A percentile compares a stretch with the other conserved stretches of the same genome.
Evolutionary conservation across 2,888 invertebrate genomes (phyloP).

Genomic region (Eubasilissa splendida): DNA sequence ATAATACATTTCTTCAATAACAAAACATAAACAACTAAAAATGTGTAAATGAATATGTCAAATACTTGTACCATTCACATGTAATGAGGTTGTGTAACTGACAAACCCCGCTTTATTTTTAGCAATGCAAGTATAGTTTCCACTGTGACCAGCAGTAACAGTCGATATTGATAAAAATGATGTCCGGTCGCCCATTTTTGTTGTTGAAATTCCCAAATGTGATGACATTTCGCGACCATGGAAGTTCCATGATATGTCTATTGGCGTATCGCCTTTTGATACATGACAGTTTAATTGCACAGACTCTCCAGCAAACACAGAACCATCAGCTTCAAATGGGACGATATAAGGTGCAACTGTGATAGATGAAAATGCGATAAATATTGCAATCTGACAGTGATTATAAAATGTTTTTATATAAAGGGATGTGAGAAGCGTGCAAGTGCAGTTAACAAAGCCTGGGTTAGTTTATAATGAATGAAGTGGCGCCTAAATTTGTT

Average conservation of each 20-base stretch:
- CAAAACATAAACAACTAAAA: conserved; percentile 44
- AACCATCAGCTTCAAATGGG: conserved; percentile 69
- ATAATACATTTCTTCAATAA: conserved; percentile 40
- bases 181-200: conserved; percentile 68
- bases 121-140: conserved; percentile 78
- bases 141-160: conserved; percentile 73
- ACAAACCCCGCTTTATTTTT: conserved; percentile 74
- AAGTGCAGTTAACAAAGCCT: conserved; percentile 53
- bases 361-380: conserved; percentile 57
- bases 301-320: conserved; percentile 72
- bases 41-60: conserved; percentile 33
- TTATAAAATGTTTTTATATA: conserved; percentile 20
- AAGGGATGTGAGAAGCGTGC: conserved; percentile 55
- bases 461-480: conserved; percentile 30
- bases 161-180: conserved; percentile 76
- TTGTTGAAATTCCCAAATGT: conserved; percentile 67
- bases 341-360: conserved; percentile 70
- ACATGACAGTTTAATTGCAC: conserved; percentile 72
- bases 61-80: conserved; percentile 57
- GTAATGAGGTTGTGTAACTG: conserved; percentile 69
- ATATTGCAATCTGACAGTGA: conserved; percentile 28
- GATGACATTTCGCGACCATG: conserved; percentile 71
- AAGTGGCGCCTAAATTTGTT: conserved; percentile 49
- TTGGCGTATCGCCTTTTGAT: conserved; percentile 76
- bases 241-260: conserved; percentile 76